A percentile compares a stretch with the other conserved stretches of the same genome.
These are phyloP conservation scores for Limnodromus scolopaceus DNA, from an alignment of 2,797 vertebrate species.

Conservation along the genomic window DNA sequence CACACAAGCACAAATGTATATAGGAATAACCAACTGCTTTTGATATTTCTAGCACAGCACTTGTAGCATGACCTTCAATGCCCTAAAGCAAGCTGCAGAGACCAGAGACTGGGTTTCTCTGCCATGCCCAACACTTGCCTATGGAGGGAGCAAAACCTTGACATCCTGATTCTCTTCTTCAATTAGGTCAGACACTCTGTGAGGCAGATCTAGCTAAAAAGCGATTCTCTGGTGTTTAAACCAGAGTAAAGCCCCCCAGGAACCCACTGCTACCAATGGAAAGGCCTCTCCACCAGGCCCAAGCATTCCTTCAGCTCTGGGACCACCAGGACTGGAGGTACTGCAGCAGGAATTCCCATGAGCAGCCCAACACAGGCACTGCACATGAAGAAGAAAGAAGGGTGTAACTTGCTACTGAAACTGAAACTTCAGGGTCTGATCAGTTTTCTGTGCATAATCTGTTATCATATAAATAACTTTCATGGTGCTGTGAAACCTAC, in stretches of 20 bases:
- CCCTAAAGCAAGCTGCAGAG: background rate
- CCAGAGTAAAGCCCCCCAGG: background rate
- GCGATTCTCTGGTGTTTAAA: background rate
- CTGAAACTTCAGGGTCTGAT: background rate
- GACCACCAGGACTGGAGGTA: background rate
- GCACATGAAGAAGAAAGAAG: background rate
- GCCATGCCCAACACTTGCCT: background rate
- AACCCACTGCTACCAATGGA: fast-evolving
- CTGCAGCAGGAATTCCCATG: fast-evolving
- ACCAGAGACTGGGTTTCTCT: background rate
- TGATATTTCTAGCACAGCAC: fast-evolving
- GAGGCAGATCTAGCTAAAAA: background rate
- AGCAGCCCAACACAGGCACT: background rate
- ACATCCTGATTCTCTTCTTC: background rate
- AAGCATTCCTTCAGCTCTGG: background rate
- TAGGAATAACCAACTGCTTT: background rate
- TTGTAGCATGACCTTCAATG: background rate
- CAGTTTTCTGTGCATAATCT: background rate
- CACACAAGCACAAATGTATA: background rate
- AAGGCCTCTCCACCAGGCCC: background rate
- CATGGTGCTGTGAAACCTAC: background rate
- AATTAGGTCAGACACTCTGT: background rate
- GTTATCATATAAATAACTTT: background rate
- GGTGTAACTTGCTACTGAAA: background rate
- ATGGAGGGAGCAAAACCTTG: fast-evolving